A percentile compares a stretch with the other conserved stretches of the same genome.
Evolutionary conservation across 2,888 invertebrate genomes (phyloP).

Genomic region (Xanthorhoe spadicearia): DNA sequence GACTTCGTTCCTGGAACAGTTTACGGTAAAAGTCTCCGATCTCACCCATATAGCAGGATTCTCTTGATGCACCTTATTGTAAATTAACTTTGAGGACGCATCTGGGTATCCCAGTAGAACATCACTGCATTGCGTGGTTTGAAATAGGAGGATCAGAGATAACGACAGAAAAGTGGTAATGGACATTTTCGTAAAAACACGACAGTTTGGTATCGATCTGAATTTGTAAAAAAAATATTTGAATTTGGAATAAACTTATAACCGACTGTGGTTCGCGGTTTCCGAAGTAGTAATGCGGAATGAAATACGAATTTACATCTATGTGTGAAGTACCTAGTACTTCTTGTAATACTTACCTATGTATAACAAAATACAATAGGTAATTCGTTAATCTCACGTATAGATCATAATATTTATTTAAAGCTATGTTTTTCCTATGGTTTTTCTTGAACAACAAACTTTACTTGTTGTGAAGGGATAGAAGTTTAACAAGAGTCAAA

Average conservation of each 20-base stretch:
- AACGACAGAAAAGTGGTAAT: constrained; percentile 8
- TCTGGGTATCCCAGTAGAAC: constrained; percentile 63
- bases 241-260: too few species aligned
- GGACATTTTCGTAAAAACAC: constrained; percentile 18
- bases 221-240: too few species aligned
- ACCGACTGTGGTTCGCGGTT: constrained; percentile 1
- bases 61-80: constrained; percentile 69
- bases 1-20: constrained; percentile 60
- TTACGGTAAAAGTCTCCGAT: constrained; percentile 64
- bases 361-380: constrained; percentile 26
- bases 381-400: constrained; percentile 26
- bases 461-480: neutral
- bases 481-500: too few species aligned
- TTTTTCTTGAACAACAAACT: neutral
- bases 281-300: constrained; percentile 26
- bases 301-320: constrained; percentile 10
- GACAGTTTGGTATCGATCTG: too few species aligned
- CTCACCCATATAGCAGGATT: constrained; percentile 73
- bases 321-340: constrained; percentile 12
- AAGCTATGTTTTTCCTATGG: constrained; percentile 37
- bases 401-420: constrained; percentile 36
- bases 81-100: constrained; percentile 62
- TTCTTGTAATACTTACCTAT: constrained; percentile 8
- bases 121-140: constrained; percentile 39
- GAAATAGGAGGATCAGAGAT: constrained; percentile 10